Conservation (phyloP, 30 jellyfish, hydroid and myxozoan species). For the Haliclystus octoradiatus region DNA sequence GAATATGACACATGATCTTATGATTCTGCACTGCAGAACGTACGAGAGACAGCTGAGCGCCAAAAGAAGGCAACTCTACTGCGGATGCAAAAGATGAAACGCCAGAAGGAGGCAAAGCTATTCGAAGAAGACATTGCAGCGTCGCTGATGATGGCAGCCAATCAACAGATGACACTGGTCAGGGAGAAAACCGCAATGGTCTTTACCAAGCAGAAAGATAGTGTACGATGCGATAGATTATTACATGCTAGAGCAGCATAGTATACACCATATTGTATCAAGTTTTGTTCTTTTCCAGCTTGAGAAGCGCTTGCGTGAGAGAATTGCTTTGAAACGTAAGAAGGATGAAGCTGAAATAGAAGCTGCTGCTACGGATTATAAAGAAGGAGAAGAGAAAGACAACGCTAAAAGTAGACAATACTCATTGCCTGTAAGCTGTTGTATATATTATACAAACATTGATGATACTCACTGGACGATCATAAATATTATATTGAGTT, state of each 20-base stretch:
- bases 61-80: conserved; percentile 57
- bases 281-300: conserved; percentile 24
- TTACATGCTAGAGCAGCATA: background rate
- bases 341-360: conserved; percentile 66
- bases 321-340: too few species aligned
- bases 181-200: conserved; percentile 54
- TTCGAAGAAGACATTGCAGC: conserved; percentile 76
- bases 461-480: background rate
- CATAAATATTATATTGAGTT: too few species aligned
- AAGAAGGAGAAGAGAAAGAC: conserved; percentile 7
- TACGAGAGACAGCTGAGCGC: conserved; percentile 41
- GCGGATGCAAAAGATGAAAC: conserved; percentile 64
- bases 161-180: conserved; percentile 17
- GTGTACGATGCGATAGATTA: conserved; percentile 17
- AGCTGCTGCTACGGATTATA: conserved; percentile 39
- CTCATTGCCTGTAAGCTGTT: too few species aligned
- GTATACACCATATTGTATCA: background rate
- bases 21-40: conserved; percentile 21
- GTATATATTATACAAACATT: too few species aligned
- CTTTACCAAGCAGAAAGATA: conserved; percentile 51
- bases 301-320: conserved; percentile 68
- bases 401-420: background rate
- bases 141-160: conserved; percentile 50
- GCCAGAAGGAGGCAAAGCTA: conserved; percentile 70
- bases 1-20: too few species aligned